These are phyloP conservation scores for Atherinomorus stipes DNA, from an alignment of 2,113 vertebrate species.

Conservation along the genomic window DNA sequence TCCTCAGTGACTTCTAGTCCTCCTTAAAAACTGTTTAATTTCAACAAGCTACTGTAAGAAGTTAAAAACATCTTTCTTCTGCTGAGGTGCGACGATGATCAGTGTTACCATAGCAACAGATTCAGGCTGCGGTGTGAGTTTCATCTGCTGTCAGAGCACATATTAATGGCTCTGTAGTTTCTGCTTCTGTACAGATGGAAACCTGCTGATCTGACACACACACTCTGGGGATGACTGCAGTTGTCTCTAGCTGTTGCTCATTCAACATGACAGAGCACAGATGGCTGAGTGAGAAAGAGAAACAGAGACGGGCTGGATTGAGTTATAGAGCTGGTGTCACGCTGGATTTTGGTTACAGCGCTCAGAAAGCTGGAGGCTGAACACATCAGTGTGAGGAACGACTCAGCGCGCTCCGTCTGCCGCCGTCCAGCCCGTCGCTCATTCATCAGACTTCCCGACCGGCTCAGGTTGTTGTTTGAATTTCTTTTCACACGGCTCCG, in stretches of 20 bases:
- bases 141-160: slow-evolving; percentile 31
- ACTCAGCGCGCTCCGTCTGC: slow-evolving; percentile 8
- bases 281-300: slow-evolving; percentile 42
- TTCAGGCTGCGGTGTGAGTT: slow-evolving; percentile 14
- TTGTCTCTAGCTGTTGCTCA: slow-evolving; percentile 50
- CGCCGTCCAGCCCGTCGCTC: slow-evolving; percentile 6
- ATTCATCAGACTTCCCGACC: slow-evolving; percentile 25
- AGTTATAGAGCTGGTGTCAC: slow-evolving; percentile 64
- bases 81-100: background rate
- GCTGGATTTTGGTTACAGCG: slow-evolving; percentile 63
- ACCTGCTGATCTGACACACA: slow-evolving; percentile 10
- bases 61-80: background rate
- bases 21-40: too few relatives aligned
- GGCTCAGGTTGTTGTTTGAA: slow-evolving; percentile 17
- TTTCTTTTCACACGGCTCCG: background rate
- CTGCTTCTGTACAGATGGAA: slow-evolving; percentile 40
- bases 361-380: slow-evolving; percentile 60
- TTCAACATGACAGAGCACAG: slow-evolving; percentile 64
- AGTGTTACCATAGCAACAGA: slow-evolving; percentile 26
- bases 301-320: slow-evolving; percentile 38
- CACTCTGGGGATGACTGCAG: background rate
- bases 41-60: too few relatives aligned
- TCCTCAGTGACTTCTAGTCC: too few relatives aligned
- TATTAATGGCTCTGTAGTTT: slow-evolving; percentile 38
- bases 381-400: slow-evolving; percentile 49